Evolutionary conservation across 2,113 vertebrate species (phyloP), one percentile per base, ranked within the genome.

Genomic region (Tetrao urogallus): DNA sequence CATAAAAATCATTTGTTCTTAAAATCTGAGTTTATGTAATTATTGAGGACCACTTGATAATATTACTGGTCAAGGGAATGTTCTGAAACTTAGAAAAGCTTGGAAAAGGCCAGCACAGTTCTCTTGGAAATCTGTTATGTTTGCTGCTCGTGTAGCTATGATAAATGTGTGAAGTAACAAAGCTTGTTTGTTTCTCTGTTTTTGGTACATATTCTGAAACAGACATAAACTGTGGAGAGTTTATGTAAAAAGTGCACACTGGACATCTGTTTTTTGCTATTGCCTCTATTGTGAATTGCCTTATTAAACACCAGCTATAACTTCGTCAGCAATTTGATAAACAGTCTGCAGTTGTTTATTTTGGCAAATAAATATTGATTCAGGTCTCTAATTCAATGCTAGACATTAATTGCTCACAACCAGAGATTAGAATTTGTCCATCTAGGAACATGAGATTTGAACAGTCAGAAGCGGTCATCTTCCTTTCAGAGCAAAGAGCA

Each of bases 41-140:
- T 21, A 5, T 0, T n/a, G 2, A 6, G 11, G 34, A 20, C 28
- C 6, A 32, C n/a, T 75, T 75, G 40, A 65, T 40, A 52, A 14
- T 42, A 30, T 18, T 52, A 58, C 6, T 17, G 18, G 9, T 61
- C 20, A 70, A 54, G 65, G 18, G 66, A 40, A 17, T n/a, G 20
- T 58, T 84, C 22, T 80, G 63, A 65, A 79, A 54, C n/a, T 6
- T 10, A 48, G 6, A n/a, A 21, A 38, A 42, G 28, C 40, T 45
- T 79, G 28, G 4, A n/a, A 64, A 75, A 42, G 15, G 6, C n/a
- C 15, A 10, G 0, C 16, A 8, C 13, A 20, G 1, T 56, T 84
- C 64, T 27, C 58, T 28, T 88, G 32, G 58, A 36, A 82, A 45
- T 58, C 2, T 1, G 2, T 48, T 13, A 9, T 48, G 16, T 54